phyloP scores from a whole-genome alignment of 2,797 vertebrate genomes.

The Oreonectes daqikongensis region DNA sequence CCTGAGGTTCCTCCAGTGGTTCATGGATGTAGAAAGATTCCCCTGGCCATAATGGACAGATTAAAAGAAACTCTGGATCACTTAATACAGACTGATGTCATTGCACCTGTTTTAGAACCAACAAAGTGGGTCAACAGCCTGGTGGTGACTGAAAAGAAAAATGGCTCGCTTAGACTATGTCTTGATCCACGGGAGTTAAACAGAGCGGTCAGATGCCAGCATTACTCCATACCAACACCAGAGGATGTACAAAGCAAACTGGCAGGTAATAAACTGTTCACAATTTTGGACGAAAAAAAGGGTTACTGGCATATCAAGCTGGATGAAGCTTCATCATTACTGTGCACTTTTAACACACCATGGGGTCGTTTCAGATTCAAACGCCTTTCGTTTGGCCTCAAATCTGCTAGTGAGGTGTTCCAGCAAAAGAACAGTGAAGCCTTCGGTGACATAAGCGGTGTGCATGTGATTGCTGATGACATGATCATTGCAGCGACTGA shows the following conservation, averaged over 20 bases:
- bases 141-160: conserved; percentile 21
- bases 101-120: conserved; percentile 3
- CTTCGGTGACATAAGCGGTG: conserved; percentile 40
- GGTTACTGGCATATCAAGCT: conserved; percentile 60
- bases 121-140: conserved; percentile 37
- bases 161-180: conserved; percentile 18
- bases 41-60: neutral
- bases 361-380: conserved; percentile 48
- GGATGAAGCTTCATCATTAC: conserved; percentile 43
- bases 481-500: conserved; percentile 48
- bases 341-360: conserved; percentile 44
- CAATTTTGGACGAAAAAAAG: conserved; percentile 53
- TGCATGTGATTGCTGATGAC: conserved; percentile 53
- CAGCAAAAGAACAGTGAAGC: conserved; percentile 59
- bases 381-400: conserved; percentile 54
- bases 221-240: conserved; percentile 46
- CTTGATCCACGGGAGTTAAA: conserved; percentile 42
- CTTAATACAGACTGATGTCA: neutral
- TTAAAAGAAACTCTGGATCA: neutral
- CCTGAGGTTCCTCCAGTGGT: neutral
- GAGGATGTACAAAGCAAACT: conserved; percentile 53
- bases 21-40: conserved; percentile 19
- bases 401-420: conserved; percentile 53
- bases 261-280: conserved; percentile 44
- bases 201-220: conserved; percentile 30